A percentile compares a stretch with the other conserved stretches of the same genome.
Conservation (phyloP, 2,888 invertebrate species). For the Drosophila picticornis region DNA sequence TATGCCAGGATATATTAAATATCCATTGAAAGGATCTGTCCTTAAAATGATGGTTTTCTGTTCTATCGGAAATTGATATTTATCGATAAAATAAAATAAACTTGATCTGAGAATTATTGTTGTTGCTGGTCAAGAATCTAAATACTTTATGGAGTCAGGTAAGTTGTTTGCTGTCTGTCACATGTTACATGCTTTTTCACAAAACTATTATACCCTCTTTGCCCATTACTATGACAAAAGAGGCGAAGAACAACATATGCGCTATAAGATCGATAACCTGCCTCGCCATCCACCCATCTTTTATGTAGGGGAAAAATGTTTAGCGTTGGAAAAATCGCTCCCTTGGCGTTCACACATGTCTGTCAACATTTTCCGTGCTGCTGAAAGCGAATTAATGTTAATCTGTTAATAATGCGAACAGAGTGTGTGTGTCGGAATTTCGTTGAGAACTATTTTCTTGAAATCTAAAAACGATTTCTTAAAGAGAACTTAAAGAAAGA, state of each 20-base stretch:
- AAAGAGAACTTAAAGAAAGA: not conserved
- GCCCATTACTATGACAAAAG: not conserved
- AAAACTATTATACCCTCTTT: not conserved
- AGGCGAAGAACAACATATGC: not conserved
- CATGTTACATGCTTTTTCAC: not conserved
- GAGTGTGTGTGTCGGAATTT: constrained; percentile 10
- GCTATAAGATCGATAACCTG: not conserved
- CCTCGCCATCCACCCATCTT: not conserved
- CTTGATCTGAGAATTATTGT: not conserved
- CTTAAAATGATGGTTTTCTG: not conserved
- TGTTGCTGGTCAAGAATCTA: not conserved
- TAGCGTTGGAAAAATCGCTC: not conserved
- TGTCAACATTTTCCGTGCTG: constrained; percentile 30
- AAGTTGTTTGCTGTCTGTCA: not conserved
- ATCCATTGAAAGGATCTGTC: not conserved
- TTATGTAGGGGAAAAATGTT: not conserved
- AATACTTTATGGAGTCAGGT: not conserved
- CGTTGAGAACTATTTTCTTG: not conserved
- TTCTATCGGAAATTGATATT: not conserved
- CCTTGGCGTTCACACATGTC: constrained; percentile 5
- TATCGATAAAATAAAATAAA: not conserved
- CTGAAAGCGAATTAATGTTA: constrained; percentile 26
- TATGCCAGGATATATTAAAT: not conserved
- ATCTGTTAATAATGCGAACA: constrained; percentile 11
- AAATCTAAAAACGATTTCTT: not conserved